Percentiles rank a stretch among this genome's conserved stretches.
Evolutionary conservation across 2,888 invertebrate genomes (phyloP).

Genomic region (Unio pictorum): DNA sequence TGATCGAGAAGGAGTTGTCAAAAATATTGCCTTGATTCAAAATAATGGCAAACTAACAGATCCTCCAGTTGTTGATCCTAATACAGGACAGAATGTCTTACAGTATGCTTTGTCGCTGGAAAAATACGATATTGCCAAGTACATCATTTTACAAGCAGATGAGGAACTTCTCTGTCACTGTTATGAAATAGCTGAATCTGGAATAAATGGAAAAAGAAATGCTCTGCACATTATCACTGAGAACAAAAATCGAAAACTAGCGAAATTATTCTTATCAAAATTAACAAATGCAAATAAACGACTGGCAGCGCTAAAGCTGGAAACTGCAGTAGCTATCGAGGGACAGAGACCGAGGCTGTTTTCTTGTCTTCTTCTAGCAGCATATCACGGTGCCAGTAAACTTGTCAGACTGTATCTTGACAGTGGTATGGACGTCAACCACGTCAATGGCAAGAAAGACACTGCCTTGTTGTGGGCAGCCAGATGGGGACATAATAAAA

Average conservation of each 20-base stretch:
- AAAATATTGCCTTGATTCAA: too few species aligned
- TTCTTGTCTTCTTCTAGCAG: constrained; percentile 52
- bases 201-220: constrained; percentile 42
- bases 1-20: too few species aligned
- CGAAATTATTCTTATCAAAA: constrained; percentile 19
- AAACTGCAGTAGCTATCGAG: constrained; percentile 52
- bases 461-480: constrained; percentile 66
- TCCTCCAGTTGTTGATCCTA: neutral
- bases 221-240: constrained; percentile 56
- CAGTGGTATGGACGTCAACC: constrained; percentile 46
- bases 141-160: constrained; percentile 12
- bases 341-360: constrained; percentile 63
- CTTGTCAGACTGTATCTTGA: constrained; percentile 50
- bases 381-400: constrained; percentile 40
- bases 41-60: too few species aligned
- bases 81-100: constrained; percentile 20
- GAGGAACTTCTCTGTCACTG: constrained; percentile 25
- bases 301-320: constrained; percentile 19
- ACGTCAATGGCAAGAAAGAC: constrained; percentile 60
- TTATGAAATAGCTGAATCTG: constrained; percentile 21
- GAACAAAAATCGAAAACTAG: constrained; percentile 39
- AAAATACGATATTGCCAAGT: constrained; percentile 12
- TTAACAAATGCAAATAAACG: constrained; percentile 3
- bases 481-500: constrained; percentile 52
- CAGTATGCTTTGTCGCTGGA: constrained; percentile 20